Evolutionary conservation across 53 echinoderm and acorn worm genomes (phyloP).

Genomic region (Patiria pectinifera): DNA sequence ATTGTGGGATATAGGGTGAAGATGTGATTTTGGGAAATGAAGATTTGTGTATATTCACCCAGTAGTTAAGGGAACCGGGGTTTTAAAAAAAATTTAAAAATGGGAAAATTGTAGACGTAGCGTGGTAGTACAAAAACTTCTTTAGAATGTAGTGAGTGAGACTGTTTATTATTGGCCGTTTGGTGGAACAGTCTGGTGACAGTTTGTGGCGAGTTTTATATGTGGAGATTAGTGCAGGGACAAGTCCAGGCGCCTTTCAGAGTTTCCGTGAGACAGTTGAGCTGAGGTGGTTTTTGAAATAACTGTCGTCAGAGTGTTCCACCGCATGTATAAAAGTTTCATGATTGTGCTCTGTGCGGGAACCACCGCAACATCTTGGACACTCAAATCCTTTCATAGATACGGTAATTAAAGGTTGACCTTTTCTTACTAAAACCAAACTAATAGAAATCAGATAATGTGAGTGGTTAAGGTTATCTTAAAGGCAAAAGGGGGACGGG

Average conservation of each 20-base stretch:
- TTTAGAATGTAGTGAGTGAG: slow-evolving; percentile 52
- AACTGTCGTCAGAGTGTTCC: slow-evolving; percentile 8
- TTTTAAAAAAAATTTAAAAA: neutral
- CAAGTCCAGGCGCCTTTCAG: neutral
- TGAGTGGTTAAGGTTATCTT: too few species aligned
- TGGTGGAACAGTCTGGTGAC: slow-evolving; percentile 25
- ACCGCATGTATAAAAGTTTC: neutral
- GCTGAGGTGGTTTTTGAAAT: neutral
- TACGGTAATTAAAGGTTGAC: too few species aligned
- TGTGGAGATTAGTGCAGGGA: neutral
- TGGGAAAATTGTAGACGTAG: slow-evolving; percentile 38
- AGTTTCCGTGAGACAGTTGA: neutral
- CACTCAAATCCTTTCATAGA: neutral
- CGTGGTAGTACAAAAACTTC: slow-evolving; percentile 21
- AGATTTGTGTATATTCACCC: slow-evolving; percentile 46
- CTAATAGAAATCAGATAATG: too few species aligned
- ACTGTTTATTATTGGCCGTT: slow-evolving; percentile 46
- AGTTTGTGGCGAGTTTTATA: neutral
- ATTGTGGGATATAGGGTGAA: neutral
- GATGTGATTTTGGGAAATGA: neutral
- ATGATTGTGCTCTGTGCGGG: neutral
- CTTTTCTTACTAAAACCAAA: too few species aligned
- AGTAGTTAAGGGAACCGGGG: slow-evolving; percentile 41
- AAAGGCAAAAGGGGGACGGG: too few species aligned
- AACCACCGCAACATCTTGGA: slow-evolving; percentile 1